Conservation (phyloP, 2,888 invertebrate genomes). For the Pterostichus niger region DNA sequence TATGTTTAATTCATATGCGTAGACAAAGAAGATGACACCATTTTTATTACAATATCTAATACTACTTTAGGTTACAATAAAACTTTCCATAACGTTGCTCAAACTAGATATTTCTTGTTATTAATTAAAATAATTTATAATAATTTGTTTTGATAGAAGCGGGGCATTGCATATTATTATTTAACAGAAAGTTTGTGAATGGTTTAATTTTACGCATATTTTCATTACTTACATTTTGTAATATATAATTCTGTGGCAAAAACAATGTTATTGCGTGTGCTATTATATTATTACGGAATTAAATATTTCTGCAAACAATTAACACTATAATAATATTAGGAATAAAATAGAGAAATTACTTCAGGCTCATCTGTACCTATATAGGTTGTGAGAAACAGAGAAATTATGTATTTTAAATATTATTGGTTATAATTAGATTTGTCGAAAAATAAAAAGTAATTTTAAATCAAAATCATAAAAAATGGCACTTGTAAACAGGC, state of each 20-base stretch:
- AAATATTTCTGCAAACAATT: no score
- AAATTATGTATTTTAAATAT: no score
- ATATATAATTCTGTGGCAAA: neutral
- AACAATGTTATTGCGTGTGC: no score
- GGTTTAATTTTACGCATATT: slow-evolving; percentile 1
- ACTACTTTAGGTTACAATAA: neutral
- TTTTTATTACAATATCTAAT: slow-evolving; percentile 21
- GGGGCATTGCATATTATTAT: neutral
- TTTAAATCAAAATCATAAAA: no score
- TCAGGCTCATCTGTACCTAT: no score
- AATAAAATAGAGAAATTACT: no score
- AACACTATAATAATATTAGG: no score
- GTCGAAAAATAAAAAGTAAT: no score
- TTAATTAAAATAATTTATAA: slow-evolving; percentile 14
- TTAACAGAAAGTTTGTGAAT: slow-evolving; percentile 22
- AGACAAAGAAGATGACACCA: slow-evolving; percentile 2
- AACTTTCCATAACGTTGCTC: neutral
- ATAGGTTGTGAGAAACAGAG: no score
- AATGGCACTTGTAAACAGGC: no score
- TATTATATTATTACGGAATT: no score
- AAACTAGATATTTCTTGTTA: slow-evolving; percentile 7
- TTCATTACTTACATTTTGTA: slow-evolving; percentile 1
- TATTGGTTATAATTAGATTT: no score
- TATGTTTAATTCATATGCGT: slow-evolving; percentile 13
- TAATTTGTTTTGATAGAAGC: slow-evolving; percentile 5